phyloP scores from a whole-genome alignment of 2,113 vertebrate species.

The Ceyx melanurus region DNA sequence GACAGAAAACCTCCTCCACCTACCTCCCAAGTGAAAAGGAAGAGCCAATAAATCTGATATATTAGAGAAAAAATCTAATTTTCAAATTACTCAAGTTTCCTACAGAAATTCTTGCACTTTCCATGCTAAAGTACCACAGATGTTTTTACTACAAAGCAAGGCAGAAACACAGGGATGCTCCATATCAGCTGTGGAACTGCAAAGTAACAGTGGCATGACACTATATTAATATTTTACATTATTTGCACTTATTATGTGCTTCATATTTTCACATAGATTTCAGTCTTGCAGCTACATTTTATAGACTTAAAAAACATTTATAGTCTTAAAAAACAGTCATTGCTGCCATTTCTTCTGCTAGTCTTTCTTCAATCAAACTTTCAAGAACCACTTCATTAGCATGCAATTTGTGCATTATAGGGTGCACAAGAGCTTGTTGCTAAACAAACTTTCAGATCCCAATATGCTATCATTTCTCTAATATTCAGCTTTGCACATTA shows the following conservation, averaged over 20 bases:
- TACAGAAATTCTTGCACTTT: not conserved
- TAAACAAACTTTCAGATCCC: not conserved
- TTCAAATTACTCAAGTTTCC: not conserved
- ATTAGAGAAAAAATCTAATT: too few species aligned
- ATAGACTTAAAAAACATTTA: not conserved
- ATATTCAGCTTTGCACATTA: not conserved
- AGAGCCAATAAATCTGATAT: not conserved
- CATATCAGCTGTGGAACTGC: not conserved
- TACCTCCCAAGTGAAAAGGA: not conserved
- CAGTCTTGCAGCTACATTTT: not conserved
- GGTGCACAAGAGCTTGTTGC: not conserved
- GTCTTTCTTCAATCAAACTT: not conserved
- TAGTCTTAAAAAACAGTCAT: not conserved
- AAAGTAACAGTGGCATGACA: not conserved
- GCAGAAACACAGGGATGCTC: not conserved
- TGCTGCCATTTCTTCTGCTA: not conserved
- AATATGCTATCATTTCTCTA: not conserved
- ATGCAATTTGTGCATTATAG: not conserved
- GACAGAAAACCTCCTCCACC: not conserved
- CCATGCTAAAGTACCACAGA: not conserved
- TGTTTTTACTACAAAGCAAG: not conserved
- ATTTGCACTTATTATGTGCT: not conserved
- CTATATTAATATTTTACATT: not conserved
- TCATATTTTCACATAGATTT: not conserved
- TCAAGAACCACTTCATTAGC: rapidly evolving